Base-by-base conservation (phyloP, 2,888 invertebrate genomes). In the Lasioglossum vierecki region DNA sequence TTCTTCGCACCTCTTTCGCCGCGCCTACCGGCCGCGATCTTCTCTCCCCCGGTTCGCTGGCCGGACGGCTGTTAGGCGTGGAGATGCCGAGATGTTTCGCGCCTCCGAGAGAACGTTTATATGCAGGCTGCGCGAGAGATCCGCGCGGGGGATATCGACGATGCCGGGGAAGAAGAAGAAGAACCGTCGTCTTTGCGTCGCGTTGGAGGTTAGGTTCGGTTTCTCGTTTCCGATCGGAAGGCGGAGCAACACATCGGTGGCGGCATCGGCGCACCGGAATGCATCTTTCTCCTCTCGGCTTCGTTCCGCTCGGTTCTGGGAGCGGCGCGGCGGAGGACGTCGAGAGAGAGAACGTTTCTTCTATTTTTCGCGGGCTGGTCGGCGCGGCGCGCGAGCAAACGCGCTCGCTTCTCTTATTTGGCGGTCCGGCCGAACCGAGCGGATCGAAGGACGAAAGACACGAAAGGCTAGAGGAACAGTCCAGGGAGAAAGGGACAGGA, bases 341-440 rank as follows among this genome's bases (percentile, higher is more conserved):
- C 82, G 85, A 78, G 81, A 79, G 82, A 82, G 60, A 88, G 82
- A 75, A 83, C 80, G 72, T 86, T 88, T 83, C 80, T 84, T 86
- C 84, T 87, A 82, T 89, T 85, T 88, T 84, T 81, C 77, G 76
- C 63, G 83, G 75, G 74, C 82, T 79, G 86, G 86, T 85, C 88
- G 82, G 83, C 87, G 87, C 87, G 90, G 83, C 87, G 88, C 87
- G 90, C 90, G 88, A 90, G 88, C 89, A 89, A 89, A 91, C 89
- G 88, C 88, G 91, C 90, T 85, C 91, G 91, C 85, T 90, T 92
- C 92, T 93, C 92, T 94, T 94, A 94, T 93, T 94, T 94, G 93
- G 93, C 91, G 92, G 92, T 88, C 90, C 80, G 90, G 88, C 88
- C 88, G 88, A 87, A 89, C 84, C 84, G 86, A 70, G 86, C 57